Conservation (phyloP, 2,113 vertebrate species). For the Osmerus mordax region DNA sequence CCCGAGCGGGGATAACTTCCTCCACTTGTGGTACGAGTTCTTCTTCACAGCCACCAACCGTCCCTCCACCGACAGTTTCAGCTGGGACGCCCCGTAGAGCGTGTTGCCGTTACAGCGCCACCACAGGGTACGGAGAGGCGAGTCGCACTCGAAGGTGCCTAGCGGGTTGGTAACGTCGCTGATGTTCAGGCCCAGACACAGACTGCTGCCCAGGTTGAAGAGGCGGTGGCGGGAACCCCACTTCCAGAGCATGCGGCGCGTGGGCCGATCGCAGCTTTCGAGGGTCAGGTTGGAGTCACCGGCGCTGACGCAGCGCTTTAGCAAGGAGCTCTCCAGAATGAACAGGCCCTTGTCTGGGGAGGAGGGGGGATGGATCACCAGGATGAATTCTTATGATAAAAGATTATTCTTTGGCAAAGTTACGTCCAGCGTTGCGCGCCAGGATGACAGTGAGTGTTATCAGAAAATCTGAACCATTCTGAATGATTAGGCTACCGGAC, state of each 20-base stretch:
- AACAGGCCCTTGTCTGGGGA: conserved; percentile 76
- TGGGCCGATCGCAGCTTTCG: conserved; percentile 75
- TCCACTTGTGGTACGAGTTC: conserved; percentile 72
- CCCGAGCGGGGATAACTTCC: conserved; percentile 70
- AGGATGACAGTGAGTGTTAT: conserved; percentile 33
- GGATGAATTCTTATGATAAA: neutral
- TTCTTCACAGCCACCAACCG: conserved; percentile 74
- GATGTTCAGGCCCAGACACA: conserved; percentile 83
- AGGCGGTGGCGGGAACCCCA: conserved; percentile 86
- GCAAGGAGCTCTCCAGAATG: conserved; percentile 77
- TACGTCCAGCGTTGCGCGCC: conserved; percentile 30
- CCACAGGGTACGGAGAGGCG: conserved; percentile 63
- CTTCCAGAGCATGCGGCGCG: conserved; percentile 86
- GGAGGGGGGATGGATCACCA: neutral
- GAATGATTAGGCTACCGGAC: conserved; percentile 18
- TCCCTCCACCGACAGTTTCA: conserved; percentile 70
- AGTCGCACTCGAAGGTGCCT: conserved; percentile 79
- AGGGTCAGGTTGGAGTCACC: conserved; percentile 70
- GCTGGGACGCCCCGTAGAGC: conserved; percentile 73
- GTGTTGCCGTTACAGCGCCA: conserved; percentile 79
- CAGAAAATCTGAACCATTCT: conserved; percentile 27
- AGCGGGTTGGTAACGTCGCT: conserved; percentile 69
- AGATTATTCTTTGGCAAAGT: conserved; percentile 30
- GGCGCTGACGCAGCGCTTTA: conserved; percentile 75
- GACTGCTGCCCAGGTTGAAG: conserved; percentile 80